A percentile compares a stretch with the other conserved stretches of the same genome.
These are phyloP conservation scores for Chloebia gouldiae DNA, from an alignment of 2,113 vertebrate species.

Conservation along the genomic window DNA sequence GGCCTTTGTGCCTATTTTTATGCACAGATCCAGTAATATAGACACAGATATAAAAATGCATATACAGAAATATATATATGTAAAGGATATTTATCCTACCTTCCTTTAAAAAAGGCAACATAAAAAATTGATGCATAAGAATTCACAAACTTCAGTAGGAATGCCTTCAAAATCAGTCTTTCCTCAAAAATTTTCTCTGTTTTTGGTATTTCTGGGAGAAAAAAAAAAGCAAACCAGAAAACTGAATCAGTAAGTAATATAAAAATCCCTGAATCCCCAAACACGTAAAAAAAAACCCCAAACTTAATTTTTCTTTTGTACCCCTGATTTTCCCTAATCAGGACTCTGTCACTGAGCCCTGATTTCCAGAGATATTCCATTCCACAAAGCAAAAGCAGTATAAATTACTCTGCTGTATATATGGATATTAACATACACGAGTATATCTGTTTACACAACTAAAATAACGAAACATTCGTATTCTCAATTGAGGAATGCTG, in stretches of 20 bases:
- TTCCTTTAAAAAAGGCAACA: constrained; percentile 98
- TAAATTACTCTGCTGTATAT: not conserved
- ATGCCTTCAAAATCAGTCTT: constrained; percentile 91
- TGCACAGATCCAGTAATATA: not conserved
- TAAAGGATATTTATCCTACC: constrained; percentile 71
- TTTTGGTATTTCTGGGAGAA: constrained; percentile 86
- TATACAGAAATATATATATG: not conserved
- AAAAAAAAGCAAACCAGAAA: not conserved
- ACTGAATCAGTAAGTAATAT: not conserved
- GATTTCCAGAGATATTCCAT: not conserved
- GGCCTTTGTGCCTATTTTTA: not conserved
- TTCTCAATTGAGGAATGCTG: not conserved
- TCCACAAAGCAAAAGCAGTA: not conserved
- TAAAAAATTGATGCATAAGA: constrained; percentile 97
- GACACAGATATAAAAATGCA: not conserved
- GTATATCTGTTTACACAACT: not conserved
- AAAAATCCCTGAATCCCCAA: not conserved
- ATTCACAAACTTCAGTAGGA: constrained; percentile 96
- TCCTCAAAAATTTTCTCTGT: constrained; percentile 94
- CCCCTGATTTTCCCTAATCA: no score
- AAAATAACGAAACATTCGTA: not conserved
- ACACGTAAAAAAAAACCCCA: not conserved
- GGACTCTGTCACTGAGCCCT: not conserved
- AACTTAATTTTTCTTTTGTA: not conserved
- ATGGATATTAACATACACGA: fast-evolving